A percentile compares a stretch with the other conserved stretches of the same genome.
Conservation (phyloP, 53 echinoderm and acorn worm species). For the Antedon mediterranea region DNA sequence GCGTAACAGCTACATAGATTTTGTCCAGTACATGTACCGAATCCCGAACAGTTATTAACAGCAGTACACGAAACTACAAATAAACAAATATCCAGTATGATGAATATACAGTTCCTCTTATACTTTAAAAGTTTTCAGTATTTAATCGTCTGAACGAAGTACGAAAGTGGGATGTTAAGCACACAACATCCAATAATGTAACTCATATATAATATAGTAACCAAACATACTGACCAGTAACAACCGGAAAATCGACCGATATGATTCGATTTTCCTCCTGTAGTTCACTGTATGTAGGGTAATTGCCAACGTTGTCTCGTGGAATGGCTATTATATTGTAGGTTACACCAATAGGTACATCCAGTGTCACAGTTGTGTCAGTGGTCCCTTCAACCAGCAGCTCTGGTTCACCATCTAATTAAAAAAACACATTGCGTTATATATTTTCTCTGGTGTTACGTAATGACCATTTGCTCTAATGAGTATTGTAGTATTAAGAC, state of each 20-base stretch:
- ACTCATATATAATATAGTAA: no score
- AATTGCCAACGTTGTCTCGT: conserved; percentile 25
- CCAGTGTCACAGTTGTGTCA: conserved; percentile 4
- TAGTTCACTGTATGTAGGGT: not conserved
- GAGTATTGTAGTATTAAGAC: no score
- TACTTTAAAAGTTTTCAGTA: no score
- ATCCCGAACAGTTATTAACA: conserved; percentile 27
- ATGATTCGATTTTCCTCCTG: not conserved
- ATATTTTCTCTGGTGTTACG: no score
- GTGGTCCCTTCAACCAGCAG: not conserved
- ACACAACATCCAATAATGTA: no score
- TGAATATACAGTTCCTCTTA: no score
- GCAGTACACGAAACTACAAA: conserved; percentile 13
- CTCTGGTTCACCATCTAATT: not conserved
- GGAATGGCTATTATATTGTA: conserved; percentile 10
- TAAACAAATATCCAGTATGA: no score
- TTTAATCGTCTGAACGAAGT: no score
- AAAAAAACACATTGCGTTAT: not conserved
- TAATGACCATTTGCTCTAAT: no score
- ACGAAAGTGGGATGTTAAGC: no score
- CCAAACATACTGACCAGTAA: not conserved
- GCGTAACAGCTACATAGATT: conserved; percentile 18
- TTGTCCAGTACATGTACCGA: conserved; percentile 14
- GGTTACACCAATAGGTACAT: conserved; percentile 9
- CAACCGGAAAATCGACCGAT: not conserved